Percentiles rank a stretch among this genome's conserved stretches.
Conservation (phyloP, 1,140 invertebrate species). For the Carcinoscorpius rotundicauda region DNA sequence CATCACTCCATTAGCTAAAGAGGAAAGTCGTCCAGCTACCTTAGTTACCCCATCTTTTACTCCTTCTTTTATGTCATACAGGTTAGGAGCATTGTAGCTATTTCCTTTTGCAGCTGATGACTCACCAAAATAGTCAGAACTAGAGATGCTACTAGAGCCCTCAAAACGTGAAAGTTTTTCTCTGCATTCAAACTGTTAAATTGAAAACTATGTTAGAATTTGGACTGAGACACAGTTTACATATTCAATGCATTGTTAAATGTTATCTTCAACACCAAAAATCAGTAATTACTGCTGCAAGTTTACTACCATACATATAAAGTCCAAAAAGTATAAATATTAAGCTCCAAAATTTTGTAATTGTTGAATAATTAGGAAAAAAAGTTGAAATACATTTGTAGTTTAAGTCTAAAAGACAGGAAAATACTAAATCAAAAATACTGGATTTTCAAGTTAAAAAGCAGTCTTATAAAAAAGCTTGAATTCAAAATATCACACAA, state of each 20-base stretch:
- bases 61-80: conserved; percentile 93
- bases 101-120: conserved; percentile 10
- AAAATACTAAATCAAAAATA: too few relatives aligned
- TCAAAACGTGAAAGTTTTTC: conserved; percentile 63
- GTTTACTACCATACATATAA: too few relatives aligned
- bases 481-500: too few relatives aligned
- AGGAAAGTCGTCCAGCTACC: conserved; percentile 87
- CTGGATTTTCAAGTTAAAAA: too few relatives aligned
- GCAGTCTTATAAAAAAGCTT: too few relatives aligned
- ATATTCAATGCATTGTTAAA: neutral
- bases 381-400: too few relatives aligned
- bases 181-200: conserved; percentile 48
- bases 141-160: conserved; percentile 86
- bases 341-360: too few relatives aligned
- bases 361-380: too few relatives aligned
- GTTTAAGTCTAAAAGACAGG: too few relatives aligned
- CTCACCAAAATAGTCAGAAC: conserved; percentile 84
- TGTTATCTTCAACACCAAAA: too few relatives aligned
- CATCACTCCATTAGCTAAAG: conserved; percentile 86
- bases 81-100: conserved; percentile 49
- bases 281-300: too few relatives aligned
- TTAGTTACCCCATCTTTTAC: conserved; percentile 91
- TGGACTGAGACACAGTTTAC: conserved; percentile 1
- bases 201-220: neutral
- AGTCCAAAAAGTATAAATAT: too few relatives aligned